Conservation (phyloP, 1,140 invertebrate species). For the Drosophila pachea region DNA sequence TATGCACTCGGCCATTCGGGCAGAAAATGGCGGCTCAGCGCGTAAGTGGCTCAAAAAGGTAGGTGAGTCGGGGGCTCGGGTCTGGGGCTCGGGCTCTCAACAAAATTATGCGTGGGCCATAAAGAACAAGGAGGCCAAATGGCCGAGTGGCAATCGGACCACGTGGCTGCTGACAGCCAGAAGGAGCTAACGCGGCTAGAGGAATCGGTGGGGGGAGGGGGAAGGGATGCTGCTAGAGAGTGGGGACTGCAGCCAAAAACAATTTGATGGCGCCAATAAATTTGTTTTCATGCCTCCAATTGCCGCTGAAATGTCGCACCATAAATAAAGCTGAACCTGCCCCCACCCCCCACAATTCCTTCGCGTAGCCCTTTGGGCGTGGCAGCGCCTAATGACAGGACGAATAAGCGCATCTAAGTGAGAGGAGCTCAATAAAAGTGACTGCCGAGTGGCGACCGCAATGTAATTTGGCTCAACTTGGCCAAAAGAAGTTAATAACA, state of each 20-base stretch:
- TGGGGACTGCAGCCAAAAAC: conserved; percentile 37
- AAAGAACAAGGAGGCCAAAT: conserved; percentile 46
- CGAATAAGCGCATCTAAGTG: conserved; percentile 8
- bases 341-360: background rate
- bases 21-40: conserved; percentile 27
- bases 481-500: conserved; percentile 75
- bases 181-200: background rate
- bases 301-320: conserved; percentile 67
- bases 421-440: conserved; percentile 57
- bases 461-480: conserved; percentile 64
- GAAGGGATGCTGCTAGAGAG: background rate
- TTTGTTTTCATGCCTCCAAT: conserved; percentile 53
- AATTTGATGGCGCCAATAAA: conserved; percentile 65
- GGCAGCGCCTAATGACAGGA: conserved; percentile 20
- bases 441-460: conserved; percentile 58
- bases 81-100: conserved; percentile 49
- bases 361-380: background rate
- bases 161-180: conserved; percentile 7
- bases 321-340: conserved; percentile 53
- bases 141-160: conserved; percentile 43
- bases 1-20: conserved; percentile 44
- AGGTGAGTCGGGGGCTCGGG: conserved; percentile 10
- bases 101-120: conserved; percentile 71
- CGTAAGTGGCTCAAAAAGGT: conserved; percentile 1
- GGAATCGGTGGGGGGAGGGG: background rate